These are phyloP conservation scores for Tichodroma muraria DNA, from an alignment of 2,113 vertebrate species.

Conservation along the genomic window DNA sequence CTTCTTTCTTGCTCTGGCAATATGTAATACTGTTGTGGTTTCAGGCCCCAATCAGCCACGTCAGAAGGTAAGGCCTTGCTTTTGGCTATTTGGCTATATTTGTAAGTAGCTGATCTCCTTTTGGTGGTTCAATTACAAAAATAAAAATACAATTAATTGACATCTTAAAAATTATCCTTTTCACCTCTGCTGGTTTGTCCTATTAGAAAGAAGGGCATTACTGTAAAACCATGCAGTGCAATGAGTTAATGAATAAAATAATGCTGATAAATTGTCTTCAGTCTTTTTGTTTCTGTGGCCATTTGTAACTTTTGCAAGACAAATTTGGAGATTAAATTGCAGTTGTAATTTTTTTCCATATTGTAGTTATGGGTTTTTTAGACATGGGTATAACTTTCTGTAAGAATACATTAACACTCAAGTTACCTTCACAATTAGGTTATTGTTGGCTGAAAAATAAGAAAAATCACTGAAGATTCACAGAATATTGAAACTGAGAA, in stretches of 20 bases:
- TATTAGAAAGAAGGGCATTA: neutral
- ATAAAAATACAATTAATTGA: neutral
- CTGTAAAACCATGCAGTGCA: neutral
- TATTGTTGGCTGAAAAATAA: neutral
- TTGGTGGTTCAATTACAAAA: neutral
- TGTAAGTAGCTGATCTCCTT: neutral
- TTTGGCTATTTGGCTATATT: neutral
- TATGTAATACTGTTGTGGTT: constrained; percentile 94
- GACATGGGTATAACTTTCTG: neutral
- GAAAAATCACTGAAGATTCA: neutral
- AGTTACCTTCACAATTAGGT: neutral
- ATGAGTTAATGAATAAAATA: neutral
- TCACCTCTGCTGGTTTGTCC: neutral
- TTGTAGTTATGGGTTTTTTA: neutral
- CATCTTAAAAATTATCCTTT: neutral
- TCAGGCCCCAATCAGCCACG: constrained; percentile 77
- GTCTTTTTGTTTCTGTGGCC: neutral
- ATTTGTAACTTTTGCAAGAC: neutral
- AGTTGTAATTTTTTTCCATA: neutral
- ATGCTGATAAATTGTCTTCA: neutral
- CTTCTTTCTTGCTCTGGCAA: constrained; percentile 89
- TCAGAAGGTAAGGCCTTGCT: constrained; percentile 70
- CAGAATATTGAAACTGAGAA: neutral
- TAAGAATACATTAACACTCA: neutral
- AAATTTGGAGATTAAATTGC: neutral